Base-by-base conservation (phyloP, 1,140 invertebrate genomes). In the Temnothorax longispinosus region DNA sequence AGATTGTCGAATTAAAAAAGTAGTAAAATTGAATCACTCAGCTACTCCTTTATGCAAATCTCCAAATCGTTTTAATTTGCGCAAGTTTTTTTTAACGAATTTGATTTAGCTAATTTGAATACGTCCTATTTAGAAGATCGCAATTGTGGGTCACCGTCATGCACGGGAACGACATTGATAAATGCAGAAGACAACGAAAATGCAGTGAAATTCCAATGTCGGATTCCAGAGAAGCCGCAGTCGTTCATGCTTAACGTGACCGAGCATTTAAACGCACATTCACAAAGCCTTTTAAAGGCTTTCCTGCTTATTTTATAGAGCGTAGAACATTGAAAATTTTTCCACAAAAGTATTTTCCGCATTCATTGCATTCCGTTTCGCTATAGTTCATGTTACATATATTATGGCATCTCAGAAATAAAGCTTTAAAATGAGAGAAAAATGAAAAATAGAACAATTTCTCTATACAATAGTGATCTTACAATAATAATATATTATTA, bases 191-290 rank as follows among this genome's bases (percentile, higher is more conserved):
- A 21, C 35, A n/a, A 50, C 6, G 54, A 76, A 76, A 60, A 47
- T 18, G 56, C 41, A 27, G 27, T 27, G 27, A 27, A 27, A 18
- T 77, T 62, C 74, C 38, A 77, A 64, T 7, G 13, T 13, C 47
- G 65, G 38, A 72, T 82, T 82, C 78, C 64, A 82, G 67, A 82
- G 67, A 82, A 41, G 5, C 21, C 35, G 8, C 21, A 27, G 13
- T 72, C 35, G n/a, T 52, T 18, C 15, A 27, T 27, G 27, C 27
- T 0, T 27, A 27, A 50, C 8, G 27, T 64, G 58, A 77, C 18
- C 18, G 15, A 38, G 41, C 41, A 78, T 78, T 78, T 78, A 78
- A 78, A 78, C 32, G 13, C 41, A 38, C 41, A 21, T 62, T 64
- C 62, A 74, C 5, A 54, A 35, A 50, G n/a, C 47, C 27, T 18